These are phyloP conservation scores for Sebastes kiyomatsui DNA, from an alignment of 2,797 vertebrate genomes.

Conservation along the genomic window DNA sequence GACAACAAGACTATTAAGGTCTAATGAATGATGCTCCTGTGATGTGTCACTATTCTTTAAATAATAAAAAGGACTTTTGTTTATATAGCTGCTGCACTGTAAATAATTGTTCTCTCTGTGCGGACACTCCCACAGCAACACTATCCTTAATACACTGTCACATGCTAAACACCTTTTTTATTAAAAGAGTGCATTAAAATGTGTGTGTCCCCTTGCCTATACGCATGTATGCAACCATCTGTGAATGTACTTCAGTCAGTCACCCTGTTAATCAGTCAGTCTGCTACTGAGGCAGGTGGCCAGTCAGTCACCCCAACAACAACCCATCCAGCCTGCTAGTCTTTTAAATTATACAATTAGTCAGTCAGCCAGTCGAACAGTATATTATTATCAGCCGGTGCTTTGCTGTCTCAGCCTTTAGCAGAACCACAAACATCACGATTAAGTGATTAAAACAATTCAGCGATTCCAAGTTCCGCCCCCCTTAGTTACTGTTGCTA, in stretches of 20 bases:
- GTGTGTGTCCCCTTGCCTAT: background rate
- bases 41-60: slow-evolving; percentile 91
- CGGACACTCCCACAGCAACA: background rate
- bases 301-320: slow-evolving; percentile 45
- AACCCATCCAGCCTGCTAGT: slow-evolving; percentile 9
- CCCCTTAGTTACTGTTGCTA: background rate
- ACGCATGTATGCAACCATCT: slow-evolving; percentile 33
- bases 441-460: background rate
- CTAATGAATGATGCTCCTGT: slow-evolving; percentile 92
- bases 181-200: background rate
- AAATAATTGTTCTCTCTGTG: slow-evolving; percentile 80
- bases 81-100: slow-evolving; percentile 85
- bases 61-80: slow-evolving; percentile 89
- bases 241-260: slow-evolving; percentile 45
- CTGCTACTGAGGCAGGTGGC: slow-evolving; percentile 41
- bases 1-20: slow-evolving; percentile 89
- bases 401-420: slow-evolving; percentile 1
- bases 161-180: background rate
- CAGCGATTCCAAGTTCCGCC: background rate
- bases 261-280: slow-evolving; percentile 57
- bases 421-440: background rate
- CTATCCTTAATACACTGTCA: background rate
- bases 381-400: background rate
- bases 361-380: background rate
- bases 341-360: slow-evolving; percentile 24